A percentile compares a stretch with the other conserved stretches of the same genome.
Evolutionary conservation across 2,888 invertebrate genomes (phyloP).

Genomic region (Neoscelio sp.): DNA sequence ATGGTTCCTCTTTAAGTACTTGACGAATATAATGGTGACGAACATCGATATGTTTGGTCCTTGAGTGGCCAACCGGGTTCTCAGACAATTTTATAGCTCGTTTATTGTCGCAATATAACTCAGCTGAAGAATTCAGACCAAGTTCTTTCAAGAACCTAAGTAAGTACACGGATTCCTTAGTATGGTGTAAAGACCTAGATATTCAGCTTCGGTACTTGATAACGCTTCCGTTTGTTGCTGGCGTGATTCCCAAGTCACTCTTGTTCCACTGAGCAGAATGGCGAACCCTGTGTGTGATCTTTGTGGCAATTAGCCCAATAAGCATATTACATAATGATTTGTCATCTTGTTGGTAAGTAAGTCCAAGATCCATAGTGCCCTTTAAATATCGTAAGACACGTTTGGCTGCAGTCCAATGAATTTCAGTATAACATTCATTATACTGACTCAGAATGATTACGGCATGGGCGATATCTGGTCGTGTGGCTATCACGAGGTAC

Average conservation of each 20-base stretch:
- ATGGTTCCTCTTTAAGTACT: too few species aligned
- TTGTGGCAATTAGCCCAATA: background rate
- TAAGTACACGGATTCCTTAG: constrained; percentile 31
- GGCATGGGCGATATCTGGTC: constrained; percentile 7
- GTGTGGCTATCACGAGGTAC: background rate
- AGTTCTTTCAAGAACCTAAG: constrained; percentile 19
- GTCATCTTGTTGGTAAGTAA: background rate
- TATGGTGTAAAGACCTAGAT: constrained; percentile 5
- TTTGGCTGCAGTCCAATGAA: constrained; percentile 21
- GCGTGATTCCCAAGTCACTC: background rate
- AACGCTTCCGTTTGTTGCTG: constrained; percentile 24
- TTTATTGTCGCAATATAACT: constrained; percentile 28
- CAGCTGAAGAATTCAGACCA: background rate
- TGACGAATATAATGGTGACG: too few species aligned
- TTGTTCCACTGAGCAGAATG: background rate
- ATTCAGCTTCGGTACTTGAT: constrained; percentile 49
- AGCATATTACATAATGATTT: background rate
- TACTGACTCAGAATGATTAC: background rate
- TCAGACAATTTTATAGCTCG: constrained; percentile 21
- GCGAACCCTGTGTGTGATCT: background rate
- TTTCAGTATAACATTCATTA: background rate
- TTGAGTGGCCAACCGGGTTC: constrained; percentile 15
- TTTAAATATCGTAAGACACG: constrained; percentile 8
- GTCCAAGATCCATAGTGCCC: constrained; percentile 7
- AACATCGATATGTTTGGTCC: too few species aligned